Conservation (phyloP, 2,113 vertebrate genomes). For the Lates calcarifer region DNA sequence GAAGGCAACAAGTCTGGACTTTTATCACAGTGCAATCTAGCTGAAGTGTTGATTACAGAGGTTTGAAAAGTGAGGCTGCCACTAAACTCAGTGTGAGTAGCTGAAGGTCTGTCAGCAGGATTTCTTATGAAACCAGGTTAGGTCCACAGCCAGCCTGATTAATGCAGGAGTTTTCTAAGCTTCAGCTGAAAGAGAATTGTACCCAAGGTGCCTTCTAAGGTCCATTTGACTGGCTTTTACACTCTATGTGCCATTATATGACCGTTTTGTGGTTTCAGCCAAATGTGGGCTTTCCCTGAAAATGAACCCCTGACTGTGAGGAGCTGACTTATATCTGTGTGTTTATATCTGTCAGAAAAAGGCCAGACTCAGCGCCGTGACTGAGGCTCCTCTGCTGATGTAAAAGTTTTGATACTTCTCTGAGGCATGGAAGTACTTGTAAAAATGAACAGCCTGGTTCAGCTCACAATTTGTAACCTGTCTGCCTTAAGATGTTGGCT, state of each 20-base stretch:
- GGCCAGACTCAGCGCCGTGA: conserved; percentile 48
- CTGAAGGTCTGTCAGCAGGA: conserved; percentile 62
- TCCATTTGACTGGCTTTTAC: conserved; percentile 73
- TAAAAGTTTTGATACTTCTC: conserved; percentile 59
- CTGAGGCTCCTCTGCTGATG: conserved; percentile 59
- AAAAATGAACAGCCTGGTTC: too few species aligned
- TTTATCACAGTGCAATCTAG: conserved; percentile 12
- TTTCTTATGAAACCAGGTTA: conserved; percentile 61
- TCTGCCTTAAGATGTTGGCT: too few species aligned
- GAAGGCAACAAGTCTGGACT: not conserved
- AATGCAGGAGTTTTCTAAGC: conserved; percentile 56
- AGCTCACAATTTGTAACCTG: too few species aligned
- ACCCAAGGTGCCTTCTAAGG: conserved; percentile 71
- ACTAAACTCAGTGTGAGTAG: conserved; percentile 33
- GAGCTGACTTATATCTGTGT: conserved; percentile 63
- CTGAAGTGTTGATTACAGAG: conserved; percentile 44
- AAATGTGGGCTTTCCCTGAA: conserved; percentile 63
- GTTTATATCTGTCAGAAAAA: conserved; percentile 73
- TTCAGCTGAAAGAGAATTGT: conserved; percentile 70
- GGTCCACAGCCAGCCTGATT: conserved; percentile 51
- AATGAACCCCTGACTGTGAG: conserved; percentile 60
- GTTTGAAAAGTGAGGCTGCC: conserved; percentile 31
- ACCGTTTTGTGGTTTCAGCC: conserved; percentile 70
- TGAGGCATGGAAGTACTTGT: conserved; percentile 52
- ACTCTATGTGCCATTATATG: conserved; percentile 73